Conservation (phyloP, 2,888 invertebrate genomes). For the Mythimna loreyi region DNA sequence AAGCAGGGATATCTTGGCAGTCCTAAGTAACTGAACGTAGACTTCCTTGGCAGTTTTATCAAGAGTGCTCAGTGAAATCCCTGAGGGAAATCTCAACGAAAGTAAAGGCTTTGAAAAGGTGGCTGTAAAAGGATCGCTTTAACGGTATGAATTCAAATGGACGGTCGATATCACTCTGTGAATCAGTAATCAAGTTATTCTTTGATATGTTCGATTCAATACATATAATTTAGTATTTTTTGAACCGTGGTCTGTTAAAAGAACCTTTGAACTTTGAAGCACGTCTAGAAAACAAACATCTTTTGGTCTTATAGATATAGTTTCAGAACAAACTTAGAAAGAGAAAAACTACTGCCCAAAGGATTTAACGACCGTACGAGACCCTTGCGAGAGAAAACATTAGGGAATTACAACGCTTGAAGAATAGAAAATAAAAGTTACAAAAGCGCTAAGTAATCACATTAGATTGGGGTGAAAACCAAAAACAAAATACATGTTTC, state of each 20-base stretch:
- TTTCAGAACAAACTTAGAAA: not conserved
- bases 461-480: conserved; percentile 5
- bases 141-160: conserved; percentile 62
- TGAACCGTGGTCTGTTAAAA: conserved; percentile 1
- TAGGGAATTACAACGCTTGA: conserved; percentile 1
- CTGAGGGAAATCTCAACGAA: conserved; percentile 68
- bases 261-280: not conserved
- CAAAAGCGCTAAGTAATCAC: not conserved
- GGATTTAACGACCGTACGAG: conserved; percentile 1
- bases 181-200: conserved; percentile 55
- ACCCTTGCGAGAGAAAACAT: conserved; percentile 1
- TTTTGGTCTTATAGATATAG: not conserved
- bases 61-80: conserved; percentile 57
- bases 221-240: conserved; percentile 15
- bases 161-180: conserved; percentile 53
- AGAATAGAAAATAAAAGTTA: conserved; percentile 9
- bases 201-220: conserved; percentile 39
- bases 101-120: conserved; percentile 58
- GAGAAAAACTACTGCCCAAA: not conserved
- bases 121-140: conserved; percentile 64
- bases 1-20: conserved; percentile 20
- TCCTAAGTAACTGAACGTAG: conserved; percentile 31
- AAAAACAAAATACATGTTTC: not conserved
- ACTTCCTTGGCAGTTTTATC: conserved; percentile 42
- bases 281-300: not conserved